Percentiles rank a stretch among this genome's conserved stretches.
Conservation (phyloP, 2,797 vertebrate genomes). For the Discoglossus pictus region DNA sequence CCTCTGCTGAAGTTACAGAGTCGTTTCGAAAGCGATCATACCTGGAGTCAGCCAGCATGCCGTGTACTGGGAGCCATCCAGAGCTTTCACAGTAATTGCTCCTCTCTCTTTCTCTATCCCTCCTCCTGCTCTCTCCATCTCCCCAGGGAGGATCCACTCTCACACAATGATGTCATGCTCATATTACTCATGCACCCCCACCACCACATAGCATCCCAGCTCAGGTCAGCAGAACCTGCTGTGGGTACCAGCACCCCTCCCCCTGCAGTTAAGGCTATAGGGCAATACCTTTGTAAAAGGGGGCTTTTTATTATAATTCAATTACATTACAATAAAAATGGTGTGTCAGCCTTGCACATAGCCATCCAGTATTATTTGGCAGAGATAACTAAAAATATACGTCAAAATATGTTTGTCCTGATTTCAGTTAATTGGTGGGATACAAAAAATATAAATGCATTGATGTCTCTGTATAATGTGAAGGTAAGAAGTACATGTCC, state of each 20-base stretch:
- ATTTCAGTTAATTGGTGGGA: too few species aligned
- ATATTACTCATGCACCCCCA: conserved; percentile 64
- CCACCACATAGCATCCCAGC: conserved; percentile 61
- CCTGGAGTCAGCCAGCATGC: conserved; percentile 90
- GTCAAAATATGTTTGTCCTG: too few species aligned
- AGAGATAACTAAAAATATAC: too few species aligned
- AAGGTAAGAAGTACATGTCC: too few species aligned
- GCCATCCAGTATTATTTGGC: too few species aligned
- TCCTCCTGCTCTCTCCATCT: conserved; percentile 55
- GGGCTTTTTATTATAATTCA: background rate
- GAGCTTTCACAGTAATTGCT: conserved; percentile 60
- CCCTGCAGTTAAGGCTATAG: conserved; percentile 12
- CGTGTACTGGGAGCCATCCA: conserved; percentile 70
- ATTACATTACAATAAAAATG: too few species aligned
- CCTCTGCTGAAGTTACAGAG: conserved; percentile 83
- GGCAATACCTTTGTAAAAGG: background rate
- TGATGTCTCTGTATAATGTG: too few species aligned
- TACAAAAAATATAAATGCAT: too few species aligned
- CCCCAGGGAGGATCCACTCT: conserved; percentile 60
- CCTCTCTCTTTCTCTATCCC: background rate
- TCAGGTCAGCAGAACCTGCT: conserved; percentile 51
- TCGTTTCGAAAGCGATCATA: conserved; percentile 89
- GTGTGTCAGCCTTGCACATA: background rate
- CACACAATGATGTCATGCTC: conserved; percentile 83
- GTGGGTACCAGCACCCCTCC: conserved; percentile 17